phyloP scores from a whole-genome alignment of 2,797 vertebrate species.

The Orestias chungarensis region DNA sequence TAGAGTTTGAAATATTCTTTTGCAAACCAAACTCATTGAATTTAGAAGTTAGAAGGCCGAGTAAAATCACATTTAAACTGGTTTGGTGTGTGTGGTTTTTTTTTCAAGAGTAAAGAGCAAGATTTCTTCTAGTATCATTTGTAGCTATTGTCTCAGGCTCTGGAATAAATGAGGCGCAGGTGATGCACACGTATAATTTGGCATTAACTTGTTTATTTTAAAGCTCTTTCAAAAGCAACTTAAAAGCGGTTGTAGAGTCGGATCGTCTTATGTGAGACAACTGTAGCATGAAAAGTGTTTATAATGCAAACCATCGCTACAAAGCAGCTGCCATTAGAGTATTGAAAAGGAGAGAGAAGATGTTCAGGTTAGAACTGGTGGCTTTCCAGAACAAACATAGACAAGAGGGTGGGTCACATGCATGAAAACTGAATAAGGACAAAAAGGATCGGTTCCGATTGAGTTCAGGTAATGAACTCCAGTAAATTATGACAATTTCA shows the following conservation, averaged over 20 bases:
- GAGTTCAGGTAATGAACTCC: not conserved
- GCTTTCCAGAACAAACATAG: not conserved
- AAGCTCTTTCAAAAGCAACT: not conserved
- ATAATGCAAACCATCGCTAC: not conserved
- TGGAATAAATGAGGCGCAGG: not conserved
- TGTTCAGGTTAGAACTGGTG: not conserved
- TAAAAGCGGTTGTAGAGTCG: not conserved
- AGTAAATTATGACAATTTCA: not conserved
- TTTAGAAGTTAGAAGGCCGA: too few relatives aligned
- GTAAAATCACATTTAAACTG: not conserved
- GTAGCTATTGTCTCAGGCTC: not conserved
- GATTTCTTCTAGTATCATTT: not conserved
- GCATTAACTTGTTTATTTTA: not conserved
- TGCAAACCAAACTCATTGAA: too few relatives aligned
- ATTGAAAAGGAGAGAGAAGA: not conserved
- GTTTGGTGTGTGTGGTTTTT: too few relatives aligned
- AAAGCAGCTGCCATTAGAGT: not conserved
- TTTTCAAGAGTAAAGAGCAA: too few relatives aligned
- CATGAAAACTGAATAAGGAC: not conserved
- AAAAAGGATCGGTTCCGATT: not conserved
- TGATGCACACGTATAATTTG: not conserved
- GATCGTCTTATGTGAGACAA: not conserved
- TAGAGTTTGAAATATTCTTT: too few relatives aligned
- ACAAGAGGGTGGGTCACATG: not conserved
- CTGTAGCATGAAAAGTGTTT: not conserved